phyloP scores from a whole-genome alignment of 30 jellyfish, hydroid and myxozoan species.

The Euphysa ruthae region DNA sequence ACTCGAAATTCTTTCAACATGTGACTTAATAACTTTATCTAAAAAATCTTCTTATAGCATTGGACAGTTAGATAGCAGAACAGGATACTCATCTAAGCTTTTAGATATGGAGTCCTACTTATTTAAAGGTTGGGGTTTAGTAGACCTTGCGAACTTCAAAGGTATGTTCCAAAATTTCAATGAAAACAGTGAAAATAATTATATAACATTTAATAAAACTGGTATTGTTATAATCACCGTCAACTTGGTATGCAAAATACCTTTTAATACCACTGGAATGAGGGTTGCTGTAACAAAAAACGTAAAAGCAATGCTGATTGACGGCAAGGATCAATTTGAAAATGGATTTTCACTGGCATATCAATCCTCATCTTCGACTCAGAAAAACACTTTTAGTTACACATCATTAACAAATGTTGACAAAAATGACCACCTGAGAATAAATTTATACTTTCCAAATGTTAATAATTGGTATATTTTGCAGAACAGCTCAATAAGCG shows the following conservation, averaged over 20 bases:
- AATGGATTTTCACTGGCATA: background rate
- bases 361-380: background rate
- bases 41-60: background rate
- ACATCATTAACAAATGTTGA: background rate
- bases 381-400: background rate
- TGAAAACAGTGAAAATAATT: background rate
- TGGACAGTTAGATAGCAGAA: background rate
- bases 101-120: background rate
- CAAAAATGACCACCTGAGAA: background rate
- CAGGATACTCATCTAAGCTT: background rate
- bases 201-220: background rate
- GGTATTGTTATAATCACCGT: background rate
- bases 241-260: background rate
- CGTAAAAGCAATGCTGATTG: background rate
- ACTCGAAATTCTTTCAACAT: background rate
- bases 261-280: background rate
- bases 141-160: background rate
- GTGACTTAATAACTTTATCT: background rate
- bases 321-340: background rate
- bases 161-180: background rate
- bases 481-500: background rate
- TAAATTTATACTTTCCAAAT: background rate
- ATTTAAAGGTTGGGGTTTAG: background rate
- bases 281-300: background rate
- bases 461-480: background rate